Base-by-base conservation (phyloP, 2,888 invertebrate genomes). In the Latrodectus hesperus region DNA sequence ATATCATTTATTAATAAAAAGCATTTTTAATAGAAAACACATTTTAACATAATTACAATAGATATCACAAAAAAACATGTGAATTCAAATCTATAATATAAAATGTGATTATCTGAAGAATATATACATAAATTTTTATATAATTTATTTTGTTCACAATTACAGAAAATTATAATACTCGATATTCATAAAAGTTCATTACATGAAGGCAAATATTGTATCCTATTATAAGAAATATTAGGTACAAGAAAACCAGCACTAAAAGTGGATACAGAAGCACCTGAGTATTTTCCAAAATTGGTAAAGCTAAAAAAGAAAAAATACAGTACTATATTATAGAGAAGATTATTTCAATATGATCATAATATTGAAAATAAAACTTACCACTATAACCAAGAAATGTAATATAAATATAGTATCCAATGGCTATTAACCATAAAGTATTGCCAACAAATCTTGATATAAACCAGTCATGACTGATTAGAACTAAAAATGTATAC, bases 341-440 rank as follows among this genome's bases (percentile, higher is more conserved):
- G 38, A 0, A 38, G 6, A 38, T 38, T 38, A 38, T 6, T 38
- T 38, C 38, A 38, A 38, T 38, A 38, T 38, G 6, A 38, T 38
- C 38, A 38, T 4, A 38, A 38, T 6, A 38, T 38, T 38, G 38
- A 38, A 6, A 38, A 6, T 38, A 38, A 38, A 38, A 94, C 96
- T 95, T 92, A 96, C 96, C 96, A 92, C 96, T 98, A 92, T 99
- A 99, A 90, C 99, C 99, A 87, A 99, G 94, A 93, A 99, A 99
- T 60, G 99, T 98, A 91, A 99, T 98, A 92, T 99, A 99, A 89
- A 98, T 94, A 92, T 99, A 99, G 93, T 99, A 99, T 87, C 95
- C 94, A 89, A 96, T 93, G 9, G 98, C 97, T 60, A 97, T 94
- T 83, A 99, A 93, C 98, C 99, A 99, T 91, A 99, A 95, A 0